Conservation (phyloP, 1,140 invertebrate species). For the Proales similis region DNA sequence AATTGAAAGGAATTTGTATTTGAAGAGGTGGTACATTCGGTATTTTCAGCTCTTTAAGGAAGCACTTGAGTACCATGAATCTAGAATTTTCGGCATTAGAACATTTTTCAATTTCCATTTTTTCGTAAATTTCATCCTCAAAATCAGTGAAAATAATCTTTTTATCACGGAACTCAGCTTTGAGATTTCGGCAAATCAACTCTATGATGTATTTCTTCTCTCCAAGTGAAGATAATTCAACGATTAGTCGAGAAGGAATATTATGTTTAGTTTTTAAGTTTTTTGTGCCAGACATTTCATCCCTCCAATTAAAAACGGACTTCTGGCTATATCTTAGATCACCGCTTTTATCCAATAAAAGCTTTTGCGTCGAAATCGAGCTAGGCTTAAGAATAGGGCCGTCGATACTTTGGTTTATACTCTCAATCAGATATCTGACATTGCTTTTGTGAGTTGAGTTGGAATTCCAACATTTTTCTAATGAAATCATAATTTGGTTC, state of each 20-base stretch:
- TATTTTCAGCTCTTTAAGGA: slow-evolving; percentile 1
- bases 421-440: slow-evolving; percentile 33
- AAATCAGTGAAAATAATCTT: not conserved
- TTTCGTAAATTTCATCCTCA: not conserved
- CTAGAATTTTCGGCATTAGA: slow-evolving; percentile 17
- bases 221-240: too few relatives aligned
- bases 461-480: slow-evolving; percentile 19
- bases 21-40: slow-evolving; percentile 11
- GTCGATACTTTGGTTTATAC: slow-evolving; percentile 28
- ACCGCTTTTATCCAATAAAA: slow-evolving; percentile 6
- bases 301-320: slow-evolving; percentile 20
- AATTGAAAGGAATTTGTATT: slow-evolving; percentile 18
- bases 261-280: not conserved
- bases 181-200: slow-evolving; percentile 6
- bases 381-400: too few relatives aligned
- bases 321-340: not conserved
- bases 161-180: slow-evolving; percentile 13
- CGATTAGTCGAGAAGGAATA: too few relatives aligned
- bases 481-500: not conserved
- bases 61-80: slow-evolving; percentile 8
- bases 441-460: slow-evolving; percentile 30
- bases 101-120: not conserved
- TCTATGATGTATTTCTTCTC: slow-evolving; percentile 1
- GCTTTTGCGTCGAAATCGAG: not conserved
- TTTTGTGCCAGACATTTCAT: not conserved